Evolutionary conservation across 2,888 invertebrate species (phyloP), one percentile per base, ranked within the genome.

Genomic region (Eupithecia subfuscata): DNA sequence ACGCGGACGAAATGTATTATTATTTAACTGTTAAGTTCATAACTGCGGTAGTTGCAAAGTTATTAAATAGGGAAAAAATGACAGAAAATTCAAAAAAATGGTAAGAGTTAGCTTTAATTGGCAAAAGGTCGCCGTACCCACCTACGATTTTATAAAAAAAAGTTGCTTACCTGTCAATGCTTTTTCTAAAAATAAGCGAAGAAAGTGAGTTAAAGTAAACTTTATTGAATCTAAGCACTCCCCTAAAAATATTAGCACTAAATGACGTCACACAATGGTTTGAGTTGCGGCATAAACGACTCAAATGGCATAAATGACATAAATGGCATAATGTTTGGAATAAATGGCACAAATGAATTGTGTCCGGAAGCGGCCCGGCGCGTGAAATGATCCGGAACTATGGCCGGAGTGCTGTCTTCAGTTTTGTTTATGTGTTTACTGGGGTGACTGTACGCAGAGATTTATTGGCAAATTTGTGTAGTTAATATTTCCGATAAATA

Each of bases 381-480:
- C 83, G 88, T 86, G 83, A 89, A 91, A 91, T 91, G 91, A 91
- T 76, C 80, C 84, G 85, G 89, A 92, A 91, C 91, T 86, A 85
- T 85, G 86, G 84, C 79, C 78, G 83, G 82, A 81, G 72, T 75
- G 76, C 63, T 34, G 64, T 45, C 65, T 71, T 74, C 79, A 80
- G 83, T 81, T 83, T 86, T 84, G 85, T 84, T 86, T 84, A 85
- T 87, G 84, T 87, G 85, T 86, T 84, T 85, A 80, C 84, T 73
- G 69, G 70, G 63, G 34, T 64, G 63, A 64, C 34, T 64, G 34
- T 64, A 34, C 25, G 1, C 14, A 9, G 12, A 43, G 43, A 68
- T 68, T 68, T 43, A 68, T 68, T 68, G 22, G 68, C 14, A 6
- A 60, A 25, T 60, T 60, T 22, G 11, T 22, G 52, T 25, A 0